Percentiles rank a stretch among this genome's conserved stretches.
These are phyloP conservation scores for Cyrtodaria siliqua DNA, from an alignment of 2,888 invertebrate species.

Conservation along the genomic window DNA sequence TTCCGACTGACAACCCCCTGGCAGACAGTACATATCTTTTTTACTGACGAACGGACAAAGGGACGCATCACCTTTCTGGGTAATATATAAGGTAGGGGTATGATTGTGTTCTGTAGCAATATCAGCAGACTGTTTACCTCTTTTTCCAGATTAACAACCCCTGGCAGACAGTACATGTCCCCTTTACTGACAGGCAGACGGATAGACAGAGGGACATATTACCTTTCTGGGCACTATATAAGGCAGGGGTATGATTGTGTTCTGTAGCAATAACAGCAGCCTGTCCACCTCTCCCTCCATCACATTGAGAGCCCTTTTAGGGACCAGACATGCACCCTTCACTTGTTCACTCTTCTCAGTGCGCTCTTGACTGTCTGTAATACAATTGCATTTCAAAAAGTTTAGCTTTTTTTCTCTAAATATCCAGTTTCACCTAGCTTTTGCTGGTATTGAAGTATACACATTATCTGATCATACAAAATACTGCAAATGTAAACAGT, in stretches of 20 bases:
- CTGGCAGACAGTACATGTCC: conserved; percentile 96
- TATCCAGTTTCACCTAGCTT: too few species aligned
- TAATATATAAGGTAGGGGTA: conserved; percentile 97
- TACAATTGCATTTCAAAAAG: too few species aligned
- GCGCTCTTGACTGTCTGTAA: conserved; percentile 90
- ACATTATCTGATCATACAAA: too few species aligned
- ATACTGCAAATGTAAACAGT: too few species aligned
- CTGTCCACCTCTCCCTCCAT: conserved; percentile 99
- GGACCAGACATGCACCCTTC: conserved; percentile 96
- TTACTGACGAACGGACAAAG: too few species aligned
- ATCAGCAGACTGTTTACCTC: too few species aligned
- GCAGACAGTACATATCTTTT: too few species aligned
- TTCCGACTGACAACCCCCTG: too few species aligned
- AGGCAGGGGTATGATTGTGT: conserved; percentile 95
- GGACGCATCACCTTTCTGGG: conserved; percentile 95
- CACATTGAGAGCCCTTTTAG: conserved; percentile 96
- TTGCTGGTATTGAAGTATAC: too few species aligned
- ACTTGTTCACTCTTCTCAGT: conserved; percentile 95
- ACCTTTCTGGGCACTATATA: conserved; percentile 98
- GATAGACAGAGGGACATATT: conserved; percentile 46
- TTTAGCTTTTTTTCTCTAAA: too few species aligned
- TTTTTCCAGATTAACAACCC: conserved; percentile 94
- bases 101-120: too few species aligned
- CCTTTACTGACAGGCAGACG: too few species aligned
- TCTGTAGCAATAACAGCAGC: conserved; percentile 94